A percentile compares a stretch with the other conserved stretches of the same genome.
Evolutionary conservation across 1,140 invertebrate species (phyloP).

Genomic region (Calephelis nemesis): DNA sequence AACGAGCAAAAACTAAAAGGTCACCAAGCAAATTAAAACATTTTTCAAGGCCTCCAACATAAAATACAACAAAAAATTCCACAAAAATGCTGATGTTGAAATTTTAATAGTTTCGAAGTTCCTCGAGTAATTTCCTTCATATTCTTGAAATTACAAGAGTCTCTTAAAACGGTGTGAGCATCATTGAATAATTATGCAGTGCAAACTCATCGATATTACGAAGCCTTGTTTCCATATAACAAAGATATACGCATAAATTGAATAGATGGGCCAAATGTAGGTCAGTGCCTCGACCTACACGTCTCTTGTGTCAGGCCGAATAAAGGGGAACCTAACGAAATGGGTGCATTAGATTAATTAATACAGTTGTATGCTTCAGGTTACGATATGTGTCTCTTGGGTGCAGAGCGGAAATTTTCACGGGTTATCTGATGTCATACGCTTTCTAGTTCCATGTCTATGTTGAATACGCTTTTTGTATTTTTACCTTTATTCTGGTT

Average conservation of each 20-base stretch:
- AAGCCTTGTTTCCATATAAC: constrained; percentile 38
- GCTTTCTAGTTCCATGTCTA: constrained; percentile 22
- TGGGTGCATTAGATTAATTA: constrained; percentile 40
- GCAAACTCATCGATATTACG: constrained; percentile 27
- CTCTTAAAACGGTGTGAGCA: neutral
- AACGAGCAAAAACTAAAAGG: no score
- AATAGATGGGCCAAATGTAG: constrained; percentile 47
- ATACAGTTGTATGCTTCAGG: constrained; percentile 29
- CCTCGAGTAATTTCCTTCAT: constrained; percentile 13
- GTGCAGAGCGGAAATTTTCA: constrained; percentile 24
- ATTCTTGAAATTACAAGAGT: constrained; percentile 14
- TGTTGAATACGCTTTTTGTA: neutral
- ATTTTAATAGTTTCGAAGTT: constrained; percentile 1
- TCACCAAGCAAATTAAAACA: neutral
- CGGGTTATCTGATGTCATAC: constrained; percentile 31
- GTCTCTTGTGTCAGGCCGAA: constrained; percentile 20
- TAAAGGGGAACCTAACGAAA: constrained; percentile 32
- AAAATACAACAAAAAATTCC: neutral
- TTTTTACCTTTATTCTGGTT: neutral
- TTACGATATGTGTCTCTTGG: constrained; percentile 30
- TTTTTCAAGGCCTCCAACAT: neutral
- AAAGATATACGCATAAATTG: constrained; percentile 37
- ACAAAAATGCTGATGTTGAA: constrained; percentile 1
- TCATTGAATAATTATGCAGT: constrained; percentile 19
- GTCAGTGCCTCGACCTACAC: constrained; percentile 39